Conservation (phyloP, 2,113 vertebrate genomes). For the Aramus guarauna region DNA sequence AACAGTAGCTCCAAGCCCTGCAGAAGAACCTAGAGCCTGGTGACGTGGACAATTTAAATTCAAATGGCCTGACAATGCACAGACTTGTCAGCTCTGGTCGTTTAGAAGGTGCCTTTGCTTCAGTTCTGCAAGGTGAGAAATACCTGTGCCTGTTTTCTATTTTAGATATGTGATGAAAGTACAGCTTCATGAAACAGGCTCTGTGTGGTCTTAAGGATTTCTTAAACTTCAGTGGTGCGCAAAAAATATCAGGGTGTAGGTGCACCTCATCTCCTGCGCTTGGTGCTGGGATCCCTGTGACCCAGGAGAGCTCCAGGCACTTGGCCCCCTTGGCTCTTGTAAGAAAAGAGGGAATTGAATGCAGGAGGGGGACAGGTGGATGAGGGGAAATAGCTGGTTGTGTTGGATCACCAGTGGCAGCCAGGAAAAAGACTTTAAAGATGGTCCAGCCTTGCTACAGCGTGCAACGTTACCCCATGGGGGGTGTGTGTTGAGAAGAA, state of each 20-base stretch:
- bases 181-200: background rate
- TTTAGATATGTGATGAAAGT: background rate
- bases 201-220: background rate
- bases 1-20: background rate
- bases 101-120: background rate
- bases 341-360: background rate
- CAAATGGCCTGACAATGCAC: rapidly evolving
- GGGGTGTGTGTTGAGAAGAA: rapidly evolving
- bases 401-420: background rate
- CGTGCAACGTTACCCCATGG: rapidly evolving
- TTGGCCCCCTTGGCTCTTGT: background rate
- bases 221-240: background rate
- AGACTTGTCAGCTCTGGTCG: background rate
- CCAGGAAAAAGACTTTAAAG: background rate
- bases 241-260: background rate
- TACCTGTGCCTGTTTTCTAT: too few species aligned
- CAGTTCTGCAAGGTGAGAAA: background rate
- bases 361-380: rapidly evolving
- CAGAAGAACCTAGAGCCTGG: background rate
- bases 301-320: background rate
- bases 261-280: background rate
- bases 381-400: background rate
- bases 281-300: background rate
- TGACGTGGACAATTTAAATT: background rate
- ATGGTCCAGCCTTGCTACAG: background rate